phyloP scores from a whole-genome alignment of 1,140 invertebrate genomes.

The Mylabris phalerata region DNA sequence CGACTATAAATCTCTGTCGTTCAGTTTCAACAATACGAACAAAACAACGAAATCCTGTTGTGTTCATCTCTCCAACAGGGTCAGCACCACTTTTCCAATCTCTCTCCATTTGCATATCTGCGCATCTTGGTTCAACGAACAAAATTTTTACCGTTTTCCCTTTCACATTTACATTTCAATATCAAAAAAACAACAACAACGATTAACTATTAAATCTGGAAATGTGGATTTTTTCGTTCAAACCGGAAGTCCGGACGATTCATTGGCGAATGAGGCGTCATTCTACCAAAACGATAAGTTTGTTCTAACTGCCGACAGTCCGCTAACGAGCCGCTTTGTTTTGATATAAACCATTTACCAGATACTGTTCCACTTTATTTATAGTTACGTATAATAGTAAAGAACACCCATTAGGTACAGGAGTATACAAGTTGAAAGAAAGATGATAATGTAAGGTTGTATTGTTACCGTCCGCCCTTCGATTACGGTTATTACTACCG shows the following conservation, averaged over 20 bases:
- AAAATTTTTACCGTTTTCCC: no score
- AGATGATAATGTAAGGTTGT: conserved; percentile 19
- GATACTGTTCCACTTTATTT: conserved; percentile 21
- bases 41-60: neutral
- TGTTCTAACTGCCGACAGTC: conserved; percentile 9
- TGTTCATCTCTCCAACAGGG: no score
- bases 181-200: no score
- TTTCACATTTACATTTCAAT: no score
- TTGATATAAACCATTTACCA: conserved; percentile 22
- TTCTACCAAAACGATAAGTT: conserved; percentile 9
- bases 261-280: conserved; percentile 7
- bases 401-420: conserved; percentile 18
- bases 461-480: conserved; percentile 2
- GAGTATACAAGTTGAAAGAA: conserved; percentile 12
- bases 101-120: conserved; percentile 5
- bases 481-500: conserved; percentile 26
- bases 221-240: no score
- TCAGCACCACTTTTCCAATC: no score
- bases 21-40: neutral
- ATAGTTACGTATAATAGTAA: conserved; percentile 12
- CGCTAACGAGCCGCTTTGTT: conserved; percentile 21
- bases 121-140: conserved; percentile 1
- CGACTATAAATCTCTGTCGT: conserved; percentile 4
- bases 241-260: conserved; percentile 3
- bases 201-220: no score